Conservation (phyloP, 2,113 vertebrate species). For the Spilogale gracilis region DNA sequence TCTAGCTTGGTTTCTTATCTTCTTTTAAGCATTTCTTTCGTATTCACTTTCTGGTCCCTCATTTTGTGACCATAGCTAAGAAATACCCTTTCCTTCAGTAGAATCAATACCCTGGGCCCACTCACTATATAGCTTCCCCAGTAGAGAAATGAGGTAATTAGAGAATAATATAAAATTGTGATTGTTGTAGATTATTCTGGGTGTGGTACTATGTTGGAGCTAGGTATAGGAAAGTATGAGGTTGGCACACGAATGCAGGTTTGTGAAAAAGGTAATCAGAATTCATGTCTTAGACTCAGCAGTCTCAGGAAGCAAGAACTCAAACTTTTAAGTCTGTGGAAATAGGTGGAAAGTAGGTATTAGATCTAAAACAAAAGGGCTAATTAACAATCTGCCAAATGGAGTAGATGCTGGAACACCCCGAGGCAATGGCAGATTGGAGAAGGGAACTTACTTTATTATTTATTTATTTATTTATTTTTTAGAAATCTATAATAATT, state of each 20-base stretch:
- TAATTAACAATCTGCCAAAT: neutral
- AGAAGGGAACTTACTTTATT: neutral
- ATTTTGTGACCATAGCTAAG: neutral
- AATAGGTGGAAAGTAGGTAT: neutral
- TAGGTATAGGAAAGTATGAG: neutral
- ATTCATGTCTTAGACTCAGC: neutral
- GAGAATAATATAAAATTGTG: neutral
- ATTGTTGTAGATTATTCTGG: neutral
- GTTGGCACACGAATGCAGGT: neutral
- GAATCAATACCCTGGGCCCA: neutral
- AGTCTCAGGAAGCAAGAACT: neutral
- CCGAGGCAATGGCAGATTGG: neutral
- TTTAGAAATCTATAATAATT: too few relatives aligned
- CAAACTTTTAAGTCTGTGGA: neutral
- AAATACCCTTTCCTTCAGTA: neutral
- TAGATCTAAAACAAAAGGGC: neutral
- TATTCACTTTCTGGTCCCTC: neutral
- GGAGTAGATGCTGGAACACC: neutral
- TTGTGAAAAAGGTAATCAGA: neutral
- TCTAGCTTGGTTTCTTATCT: neutral
- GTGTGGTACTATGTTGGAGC: neutral
- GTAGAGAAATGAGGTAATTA: neutral
- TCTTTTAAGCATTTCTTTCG: neutral
- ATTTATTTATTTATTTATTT: too few relatives aligned
- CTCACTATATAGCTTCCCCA: neutral